Base-by-base conservation (phyloP, 2,797 vertebrate genomes). In the Natrix natrix region DNA sequence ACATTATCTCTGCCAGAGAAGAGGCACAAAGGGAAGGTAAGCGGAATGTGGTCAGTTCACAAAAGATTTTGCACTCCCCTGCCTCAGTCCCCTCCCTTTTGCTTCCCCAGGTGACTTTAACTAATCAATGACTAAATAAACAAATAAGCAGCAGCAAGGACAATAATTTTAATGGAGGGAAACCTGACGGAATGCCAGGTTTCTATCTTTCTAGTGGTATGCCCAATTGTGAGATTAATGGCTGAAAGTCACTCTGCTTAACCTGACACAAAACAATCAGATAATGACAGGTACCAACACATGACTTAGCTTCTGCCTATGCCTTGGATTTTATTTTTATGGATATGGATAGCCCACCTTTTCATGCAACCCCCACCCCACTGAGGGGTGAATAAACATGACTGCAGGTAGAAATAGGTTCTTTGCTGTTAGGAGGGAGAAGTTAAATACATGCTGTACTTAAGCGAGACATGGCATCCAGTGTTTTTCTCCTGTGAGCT, bases 21-120 rank as follows among this genome's bases (percentile, higher is more conserved):
- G 8, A 0, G 0, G 95, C 94, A 97, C 97, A 97, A 96, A 95
- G 94, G 92, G 88, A 95, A 97, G 97, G 97, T 96, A 98, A 97
- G 97, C 96, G 94, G 96, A 96, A 97, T 97, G 97, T 94, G 91
- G 89, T 87, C 7, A 0, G 83, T 43, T 61, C 96, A 97, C 96
- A 97, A 97, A 97, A 93, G 93, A 87, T 55, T 74, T 93, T 90
- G 93, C 0, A 92, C 93, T 96, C 91, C 52, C 93, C 93, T 89
- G 95, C 97, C 94, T 93, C 83, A 87, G 92, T 92, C 20, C 48
- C 78, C 20, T 59, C 10, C 59, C 22, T 37, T 3, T 26, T 26
- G 83, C 20, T 2, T 16, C 59, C 92, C 74, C 93, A 91, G 96
- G 94, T 92, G 92, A 94, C 92, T 28, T 90, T 37, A 93, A 59